phyloP scores from a whole-genome alignment of 2,888 invertebrate genomes.

The Fragum whitleyi region DNA sequence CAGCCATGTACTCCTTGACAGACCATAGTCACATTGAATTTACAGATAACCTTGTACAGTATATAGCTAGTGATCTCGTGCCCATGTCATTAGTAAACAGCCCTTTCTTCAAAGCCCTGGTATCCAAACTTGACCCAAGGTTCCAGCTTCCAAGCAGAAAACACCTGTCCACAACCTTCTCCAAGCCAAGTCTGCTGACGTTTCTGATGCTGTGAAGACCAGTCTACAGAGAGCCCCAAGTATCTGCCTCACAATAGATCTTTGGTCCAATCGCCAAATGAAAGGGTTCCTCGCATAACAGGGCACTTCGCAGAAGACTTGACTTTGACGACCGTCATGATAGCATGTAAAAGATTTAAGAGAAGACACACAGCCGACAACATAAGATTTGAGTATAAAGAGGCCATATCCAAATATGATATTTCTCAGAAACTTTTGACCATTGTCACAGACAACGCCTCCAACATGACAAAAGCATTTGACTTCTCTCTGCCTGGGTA shows the following conservation, averaged over 20 bases:
- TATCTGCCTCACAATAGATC: slow-evolving; percentile 55
- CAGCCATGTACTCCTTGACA: slow-evolving; percentile 32
- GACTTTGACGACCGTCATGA: slow-evolving; percentile 40
- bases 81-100: slow-evolving; percentile 49
- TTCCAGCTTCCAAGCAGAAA: slow-evolving; percentile 42
- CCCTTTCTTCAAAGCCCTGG: slow-evolving; percentile 31
- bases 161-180: slow-evolving; percentile 32
- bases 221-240: slow-evolving; percentile 39
- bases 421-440: slow-evolving; percentile 34
- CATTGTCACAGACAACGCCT: slow-evolving; percentile 55
- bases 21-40: slow-evolving; percentile 32
- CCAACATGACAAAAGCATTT: slow-evolving; percentile 56
- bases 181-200: slow-evolving; percentile 27
- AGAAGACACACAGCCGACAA: slow-evolving; percentile 49
- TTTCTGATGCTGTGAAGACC: slow-evolving; percentile 23
- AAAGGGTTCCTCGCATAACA: slow-evolving; percentile 48
- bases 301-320: slow-evolving; percentile 47
- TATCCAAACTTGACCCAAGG: slow-evolving; percentile 31
- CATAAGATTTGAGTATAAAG: slow-evolving; percentile 54
- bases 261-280: slow-evolving; percentile 59
- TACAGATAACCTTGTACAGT: slow-evolving; percentile 41
- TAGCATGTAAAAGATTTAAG: slow-evolving; percentile 37
- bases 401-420: slow-evolving; percentile 38
- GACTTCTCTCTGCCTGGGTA: slow-evolving; percentile 34
- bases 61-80: slow-evolving; percentile 50